Percentiles rank a stretch among this genome's conserved stretches.
phyloP scores from a whole-genome alignment of 2,797 vertebrate genomes.

The Thamnophis elegans region DNA sequence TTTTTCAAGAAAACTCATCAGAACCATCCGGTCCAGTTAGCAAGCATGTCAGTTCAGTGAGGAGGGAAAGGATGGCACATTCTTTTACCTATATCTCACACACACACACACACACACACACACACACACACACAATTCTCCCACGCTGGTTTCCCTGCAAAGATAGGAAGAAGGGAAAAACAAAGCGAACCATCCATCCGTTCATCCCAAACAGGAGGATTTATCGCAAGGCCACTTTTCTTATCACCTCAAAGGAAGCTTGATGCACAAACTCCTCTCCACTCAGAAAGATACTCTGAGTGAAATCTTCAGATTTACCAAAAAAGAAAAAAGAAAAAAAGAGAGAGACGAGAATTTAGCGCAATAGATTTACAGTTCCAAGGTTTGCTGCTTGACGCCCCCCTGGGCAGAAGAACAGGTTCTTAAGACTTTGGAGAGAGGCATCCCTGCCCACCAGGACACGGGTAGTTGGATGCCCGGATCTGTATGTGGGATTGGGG shows the following conservation, averaged over 20 bases:
- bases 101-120: no score
- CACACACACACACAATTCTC: background rate
- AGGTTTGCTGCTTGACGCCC: background rate
- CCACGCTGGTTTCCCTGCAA: background rate
- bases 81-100: background rate
- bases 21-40: slow-evolving; percentile 17
- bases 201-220: background rate
- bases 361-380: background rate
- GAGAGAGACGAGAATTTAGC: background rate
- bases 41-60: slow-evolving; percentile 27
- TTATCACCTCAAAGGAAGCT: background rate
- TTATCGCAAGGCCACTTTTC: background rate
- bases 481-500: background rate
- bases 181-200: background rate
- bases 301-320: background rate
- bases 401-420: background rate
- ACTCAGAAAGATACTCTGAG: background rate
- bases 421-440: background rate
- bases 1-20: background rate
- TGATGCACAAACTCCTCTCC: background rate
- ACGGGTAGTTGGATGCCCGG: background rate
- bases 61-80: slow-evolving; percentile 7
- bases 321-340: background rate
- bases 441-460: background rate
- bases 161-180: background rate